A percentile compares a stretch with the other conserved stretches of the same genome.
These are phyloP conservation scores for Xestia xanthographa DNA, from an alignment of 2,888 invertebrate genomes.

Conservation along the genomic window DNA sequence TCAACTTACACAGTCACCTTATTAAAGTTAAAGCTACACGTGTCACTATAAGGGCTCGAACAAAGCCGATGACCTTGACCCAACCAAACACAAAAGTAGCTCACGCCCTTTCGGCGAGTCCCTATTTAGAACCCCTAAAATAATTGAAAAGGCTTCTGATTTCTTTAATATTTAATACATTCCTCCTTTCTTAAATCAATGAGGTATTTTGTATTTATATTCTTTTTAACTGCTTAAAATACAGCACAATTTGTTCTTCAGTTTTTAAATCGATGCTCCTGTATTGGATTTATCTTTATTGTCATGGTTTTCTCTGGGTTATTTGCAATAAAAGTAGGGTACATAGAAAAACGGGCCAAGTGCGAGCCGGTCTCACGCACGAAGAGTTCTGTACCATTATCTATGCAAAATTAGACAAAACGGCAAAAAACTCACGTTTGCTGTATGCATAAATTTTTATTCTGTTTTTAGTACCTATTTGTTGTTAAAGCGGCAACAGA, in stretches of 20 bases:
- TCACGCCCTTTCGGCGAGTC: not conserved
- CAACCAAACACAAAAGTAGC: not conserved
- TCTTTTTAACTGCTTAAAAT: not conserved
- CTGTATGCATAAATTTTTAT: no score
- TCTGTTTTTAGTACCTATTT: no score
- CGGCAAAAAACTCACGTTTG: no score
- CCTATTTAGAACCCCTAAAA: not conserved
- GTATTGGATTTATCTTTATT: not conserved
- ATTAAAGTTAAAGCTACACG: constrained; percentile 13
- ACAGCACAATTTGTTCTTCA: not conserved
- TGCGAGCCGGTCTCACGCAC: no score
- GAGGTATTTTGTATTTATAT: not conserved
- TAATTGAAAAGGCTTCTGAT: not conserved
- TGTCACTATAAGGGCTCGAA: not conserved
- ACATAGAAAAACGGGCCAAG: not conserved
- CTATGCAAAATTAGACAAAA: no score
- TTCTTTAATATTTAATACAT: not conserved
- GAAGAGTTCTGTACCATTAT: no score
- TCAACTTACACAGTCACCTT: constrained; percentile 1
- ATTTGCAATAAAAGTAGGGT: not conserved
- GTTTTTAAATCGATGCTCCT: not conserved
- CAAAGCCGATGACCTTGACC: constrained; percentile 5
- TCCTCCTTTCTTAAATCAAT: not conserved
- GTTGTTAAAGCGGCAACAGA: no score
- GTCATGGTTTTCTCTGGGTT: no score